A percentile compares a stretch with the other conserved stretches of the same genome.
Conservation (phyloP, 2,888 invertebrate genomes). For the Leuctra nigra region DNA sequence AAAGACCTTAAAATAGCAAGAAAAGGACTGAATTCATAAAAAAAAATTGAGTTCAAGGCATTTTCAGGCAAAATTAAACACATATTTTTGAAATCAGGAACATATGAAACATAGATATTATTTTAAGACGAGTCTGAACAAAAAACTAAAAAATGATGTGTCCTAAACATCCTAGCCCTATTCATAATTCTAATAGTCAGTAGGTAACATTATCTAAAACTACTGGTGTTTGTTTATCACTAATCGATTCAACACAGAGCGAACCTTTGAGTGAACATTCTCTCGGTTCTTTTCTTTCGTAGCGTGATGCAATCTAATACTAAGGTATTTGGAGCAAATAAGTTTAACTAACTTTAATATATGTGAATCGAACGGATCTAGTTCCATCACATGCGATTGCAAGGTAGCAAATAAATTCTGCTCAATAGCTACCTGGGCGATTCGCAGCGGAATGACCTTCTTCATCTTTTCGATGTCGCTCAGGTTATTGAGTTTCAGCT, state of each 20-base stretch:
- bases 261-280: background rate
- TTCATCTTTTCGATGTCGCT: background rate
- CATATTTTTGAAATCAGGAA: too few relatives aligned
- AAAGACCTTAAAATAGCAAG: too few relatives aligned
- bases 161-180: too few relatives aligned
- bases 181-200: too few relatives aligned
- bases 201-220: too few relatives aligned
- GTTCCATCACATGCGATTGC: background rate
- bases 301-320: background rate
- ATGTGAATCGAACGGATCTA: background rate
- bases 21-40: too few relatives aligned
- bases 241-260: background rate
- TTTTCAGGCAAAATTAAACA: too few relatives aligned
- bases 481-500: background rate
- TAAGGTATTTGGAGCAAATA: background rate
- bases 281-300: background rate
- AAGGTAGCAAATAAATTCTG: background rate
- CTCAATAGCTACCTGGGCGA: background rate
- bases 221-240: background rate
- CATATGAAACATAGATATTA: too few relatives aligned
- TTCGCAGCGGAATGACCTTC: background rate
- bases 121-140: too few relatives aligned
- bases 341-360: background rate
- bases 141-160: too few relatives aligned
- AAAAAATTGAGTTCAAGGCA: too few relatives aligned